phyloP scores from a whole-genome alignment of 1,140 invertebrate species.

The Rhopalosiphum padi region DNA sequence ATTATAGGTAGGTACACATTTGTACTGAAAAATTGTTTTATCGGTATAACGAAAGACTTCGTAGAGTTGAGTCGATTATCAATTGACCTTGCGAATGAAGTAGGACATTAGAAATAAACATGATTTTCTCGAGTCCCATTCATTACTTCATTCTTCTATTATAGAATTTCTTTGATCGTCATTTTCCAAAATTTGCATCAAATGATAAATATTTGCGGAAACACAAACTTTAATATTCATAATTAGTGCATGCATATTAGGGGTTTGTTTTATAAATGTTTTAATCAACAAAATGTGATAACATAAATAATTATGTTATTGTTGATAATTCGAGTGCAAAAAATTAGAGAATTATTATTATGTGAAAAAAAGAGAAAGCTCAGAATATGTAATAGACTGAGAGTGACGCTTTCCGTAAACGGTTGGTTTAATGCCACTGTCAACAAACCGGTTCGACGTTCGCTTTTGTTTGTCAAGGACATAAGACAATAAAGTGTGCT shows the following conservation, averaged over 20 bases:
- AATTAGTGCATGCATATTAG: not conserved
- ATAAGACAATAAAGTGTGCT: slow-evolving; percentile 34
- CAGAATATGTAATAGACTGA: slow-evolving; percentile 40
- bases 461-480: slow-evolving; percentile 57
- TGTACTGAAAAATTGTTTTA: not conserved
- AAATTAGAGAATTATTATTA: slow-evolving; percentile 37
- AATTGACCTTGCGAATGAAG: slow-evolving; percentile 31
- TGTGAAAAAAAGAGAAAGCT: slow-evolving; percentile 53
- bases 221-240: not conserved
- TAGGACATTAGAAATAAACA: slow-evolving; percentile 20
- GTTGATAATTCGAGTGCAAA: not conserved
- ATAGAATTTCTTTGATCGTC: not conserved
- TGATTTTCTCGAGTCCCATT: not conserved
- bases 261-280: not conserved
- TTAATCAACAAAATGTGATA: not conserved
- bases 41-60: not conserved
- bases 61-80: not conserved
- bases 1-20: not conserved
- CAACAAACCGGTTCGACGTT: slow-evolving; percentile 57
- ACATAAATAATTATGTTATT: not conserved
- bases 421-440: slow-evolving; percentile 57
- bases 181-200: not conserved
- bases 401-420: slow-evolving; percentile 57
- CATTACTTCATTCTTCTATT: not conserved
- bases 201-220: not conserved